Evolutionary conservation across 2,888 invertebrate species (phyloP), one percentile per base, ranked within the genome.

Genomic region (Melanostoma mellinum): DNA sequence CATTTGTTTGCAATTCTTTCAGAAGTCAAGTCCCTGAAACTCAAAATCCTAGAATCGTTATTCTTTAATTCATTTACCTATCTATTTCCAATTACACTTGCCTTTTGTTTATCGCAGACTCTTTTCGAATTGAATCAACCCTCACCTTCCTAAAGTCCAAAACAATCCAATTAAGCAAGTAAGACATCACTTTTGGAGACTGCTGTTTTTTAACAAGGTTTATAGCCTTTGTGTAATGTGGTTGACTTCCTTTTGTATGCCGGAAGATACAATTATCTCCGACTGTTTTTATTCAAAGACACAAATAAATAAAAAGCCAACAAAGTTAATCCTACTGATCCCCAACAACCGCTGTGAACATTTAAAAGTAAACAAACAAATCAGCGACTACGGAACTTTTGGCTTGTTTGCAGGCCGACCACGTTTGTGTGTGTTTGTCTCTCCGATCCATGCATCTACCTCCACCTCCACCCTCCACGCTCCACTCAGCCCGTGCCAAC

Each of bases 211-310:
- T 42, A 50, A 50, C 40, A 58, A 46, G 20, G 20, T 20, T 20
- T 20, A 40, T 50, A 38, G 68, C 44, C 58, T 68, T 50, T 80
- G 48, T 48, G 42, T 61, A 46, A 56, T 60, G 67, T 71, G 65
- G 35, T 32, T 58, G 52, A n/a, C 67, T 74, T 74, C 46, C 56
- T 52, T 20, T 38, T 9, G 40, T 69, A 63, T 71, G 67, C 71
- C 81, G 81, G 76, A 81, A 81, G 81, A 71, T 67, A 56, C 76
- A 76, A 76, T 76, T 76, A 76, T 72, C 53, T 63, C 56, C 46
- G 71, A 75, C 36, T 58, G 50, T 71, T 74, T 65, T 74, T 56
- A 55, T 63, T 52, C n/a, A 9, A 58, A 60, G 58, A 44, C 38
- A 52, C 38, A 61, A 9, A 56, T 35, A 56, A 46, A 61, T 6